These are phyloP conservation scores for Muscidifurax raptorellus DNA, from an alignment of 1,140 invertebrate genomes.

Conservation along the genomic window DNA sequence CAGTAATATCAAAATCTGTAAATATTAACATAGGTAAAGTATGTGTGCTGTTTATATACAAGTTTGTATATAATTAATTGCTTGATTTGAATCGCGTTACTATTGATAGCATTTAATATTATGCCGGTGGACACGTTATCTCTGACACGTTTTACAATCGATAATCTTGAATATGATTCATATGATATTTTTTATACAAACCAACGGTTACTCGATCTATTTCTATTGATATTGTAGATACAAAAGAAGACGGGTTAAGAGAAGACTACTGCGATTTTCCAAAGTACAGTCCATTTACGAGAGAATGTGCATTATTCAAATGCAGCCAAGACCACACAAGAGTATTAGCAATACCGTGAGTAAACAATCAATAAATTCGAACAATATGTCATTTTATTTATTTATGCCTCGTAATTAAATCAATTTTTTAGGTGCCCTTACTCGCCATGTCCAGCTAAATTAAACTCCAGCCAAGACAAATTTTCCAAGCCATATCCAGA, in stretches of 20 bases:
- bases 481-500: slow-evolving; percentile 27
- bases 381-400: background rate
- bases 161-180: no score
- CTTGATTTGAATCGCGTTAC: no score
- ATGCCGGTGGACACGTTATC: no score
- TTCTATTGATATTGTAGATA: background rate
- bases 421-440: slow-evolving; percentile 16
- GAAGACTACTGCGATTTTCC: slow-evolving; percentile 36
- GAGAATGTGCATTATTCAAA: slow-evolving; percentile 35
- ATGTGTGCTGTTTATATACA: no score
- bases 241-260: background rate
- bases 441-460: slow-evolving; percentile 7
- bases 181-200: no score
- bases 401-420: background rate
- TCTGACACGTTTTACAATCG: no score
- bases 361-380: background rate
- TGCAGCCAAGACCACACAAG: slow-evolving; percentile 20
- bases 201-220: background rate
- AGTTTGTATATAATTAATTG: no score
- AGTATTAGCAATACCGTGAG: slow-evolving; percentile 27
- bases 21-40: slow-evolving; percentile 29
- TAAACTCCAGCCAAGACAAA: background rate
- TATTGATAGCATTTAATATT: no score
- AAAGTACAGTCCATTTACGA: slow-evolving; percentile 11
- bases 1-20: background rate